phyloP scores from a whole-genome alignment of 2,113 vertebrate genomes.

The Mormyrus iriodes region DNA sequence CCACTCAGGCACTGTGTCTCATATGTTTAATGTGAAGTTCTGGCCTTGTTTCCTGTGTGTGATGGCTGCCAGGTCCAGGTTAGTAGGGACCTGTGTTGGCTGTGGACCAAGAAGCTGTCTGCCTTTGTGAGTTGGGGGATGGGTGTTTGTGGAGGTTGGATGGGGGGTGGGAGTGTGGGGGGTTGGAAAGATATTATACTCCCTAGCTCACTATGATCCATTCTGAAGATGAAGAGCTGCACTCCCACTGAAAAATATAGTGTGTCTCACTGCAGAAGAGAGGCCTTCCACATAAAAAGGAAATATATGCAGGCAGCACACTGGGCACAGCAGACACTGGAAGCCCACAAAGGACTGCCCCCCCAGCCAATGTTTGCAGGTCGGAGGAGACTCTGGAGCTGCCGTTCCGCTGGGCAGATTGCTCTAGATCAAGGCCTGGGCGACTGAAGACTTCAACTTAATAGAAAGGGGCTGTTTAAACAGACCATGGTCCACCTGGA shows the following conservation, averaged over 20 bases:
- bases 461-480: slow-evolving; percentile 34
- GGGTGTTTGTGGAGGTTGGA: neutral
- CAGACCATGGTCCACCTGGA: slow-evolving; percentile 36
- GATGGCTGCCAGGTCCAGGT: slow-evolving; percentile 58
- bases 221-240: neutral
- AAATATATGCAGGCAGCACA: neutral
- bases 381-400: neutral
- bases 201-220: neutral
- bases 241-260: neutral
- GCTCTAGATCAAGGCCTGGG: slow-evolving; percentile 28
- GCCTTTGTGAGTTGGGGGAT: neutral
- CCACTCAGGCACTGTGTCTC: slow-evolving; percentile 38
- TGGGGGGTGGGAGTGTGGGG: neutral
- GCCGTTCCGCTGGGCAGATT: neutral
- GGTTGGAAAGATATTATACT: neutral
- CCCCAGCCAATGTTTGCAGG: neutral
- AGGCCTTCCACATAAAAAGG: neutral
- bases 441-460: slow-evolving; percentile 16
- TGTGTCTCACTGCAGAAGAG: neutral
- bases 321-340: neutral
- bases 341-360: neutral
- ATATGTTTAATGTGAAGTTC: slow-evolving; percentile 56
- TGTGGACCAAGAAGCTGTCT: neutral
- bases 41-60: slow-evolving; percentile 61
- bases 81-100: slow-evolving; percentile 37